A percentile compares a stretch with the other conserved stretches of the same genome.
phyloP scores from a whole-genome alignment of 2,888 invertebrate genomes.

The Pterostichus madidus region DNA sequence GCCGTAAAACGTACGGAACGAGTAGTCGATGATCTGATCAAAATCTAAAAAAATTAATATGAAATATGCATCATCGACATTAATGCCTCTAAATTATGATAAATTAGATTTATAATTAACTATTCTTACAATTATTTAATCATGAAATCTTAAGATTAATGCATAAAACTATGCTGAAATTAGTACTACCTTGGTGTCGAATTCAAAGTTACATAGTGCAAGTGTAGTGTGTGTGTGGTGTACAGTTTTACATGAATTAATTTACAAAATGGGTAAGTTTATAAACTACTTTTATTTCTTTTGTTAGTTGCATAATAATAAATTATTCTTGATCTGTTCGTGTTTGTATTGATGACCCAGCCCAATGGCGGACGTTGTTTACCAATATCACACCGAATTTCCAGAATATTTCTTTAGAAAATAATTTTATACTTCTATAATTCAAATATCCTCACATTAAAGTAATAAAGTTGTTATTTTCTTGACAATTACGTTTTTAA shows the following conservation, averaged over 20 bases:
- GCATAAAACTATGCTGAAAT: conserved; percentile 56
- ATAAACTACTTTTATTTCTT: conserved; percentile 24
- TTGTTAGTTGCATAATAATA: conserved; percentile 49
- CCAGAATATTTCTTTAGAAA: conserved; percentile 22
- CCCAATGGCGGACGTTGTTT: conserved; percentile 67
- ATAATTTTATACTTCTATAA: background rate
- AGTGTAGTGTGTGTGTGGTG: conserved; percentile 60
- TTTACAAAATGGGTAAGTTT: conserved; percentile 62
- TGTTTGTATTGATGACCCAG: conserved; percentile 64
- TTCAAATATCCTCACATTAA: background rate
- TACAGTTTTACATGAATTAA: conserved; percentile 22
- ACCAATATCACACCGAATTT: conserved; percentile 54
- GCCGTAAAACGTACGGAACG: conserved; percentile 61
- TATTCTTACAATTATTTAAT: conserved; percentile 61
- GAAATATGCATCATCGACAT: conserved; percentile 64
- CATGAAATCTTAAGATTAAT: conserved; percentile 52
- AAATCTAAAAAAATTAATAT: conserved; percentile 63
- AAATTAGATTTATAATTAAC: conserved; percentile 60
- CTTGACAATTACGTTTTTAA: conserved; percentile 24
- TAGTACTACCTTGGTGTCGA: conserved; percentile 54
- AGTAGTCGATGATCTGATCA: conserved; percentile 64
- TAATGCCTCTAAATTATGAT: conserved; percentile 67
- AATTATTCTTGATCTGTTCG: background rate
- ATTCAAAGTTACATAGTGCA: conserved; percentile 47
- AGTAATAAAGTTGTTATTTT: conserved; percentile 6